Base-by-base conservation (phyloP, 2,797 vertebrate genomes). In the Melanogrammus aeglefinus region DNA sequence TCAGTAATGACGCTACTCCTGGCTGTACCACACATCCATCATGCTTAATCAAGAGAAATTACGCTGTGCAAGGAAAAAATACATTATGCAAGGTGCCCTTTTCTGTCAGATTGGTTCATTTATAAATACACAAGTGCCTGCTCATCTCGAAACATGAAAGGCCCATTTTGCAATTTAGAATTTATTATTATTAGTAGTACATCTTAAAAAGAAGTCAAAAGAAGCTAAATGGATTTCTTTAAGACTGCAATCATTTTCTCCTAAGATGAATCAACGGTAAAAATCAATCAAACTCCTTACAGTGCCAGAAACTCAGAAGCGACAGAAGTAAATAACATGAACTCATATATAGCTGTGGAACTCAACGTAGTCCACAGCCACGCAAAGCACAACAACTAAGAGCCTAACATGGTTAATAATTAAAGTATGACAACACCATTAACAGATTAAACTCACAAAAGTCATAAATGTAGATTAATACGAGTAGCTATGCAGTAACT, bases 1-100 rank as follows among this genome's bases (percentile, higher is more conserved):
- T 91, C 91, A 90, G 91, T 91, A 91, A 93, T 93, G 92, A 88
- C 87, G 81, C 85, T 88, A 88, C 85, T 89, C 84, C 84, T 91
- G 86, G 88, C 83, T 74, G 83, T 90, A 92, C 93, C 90, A 89
- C 87, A 84, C 82, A 80, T 85, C 83, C 89, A 92, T 91, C 90
- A 82, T 73, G 87, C 88, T 90, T 88, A 88, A 91, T 89, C 88
- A 78, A 86, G 85, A 80, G 82, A 83, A 91, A 92, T 87, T 86
- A 88, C 86, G 84, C 88, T 85, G 81, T 84, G 85, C 79, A 78
- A 82, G 82, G 85, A 84, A 86, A 90, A 88, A 88, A 86, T 91
- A 88, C 88, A 63, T 63, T 16, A 63, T 24, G 57, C 86, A 90
- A 84, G 84, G 79, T 84, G 77, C 77, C 87, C 83, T 88, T 89